phyloP scores from a whole-genome alignment of 2,797 vertebrate genomes.

The Triplophysa yarkandensis region DNA sequence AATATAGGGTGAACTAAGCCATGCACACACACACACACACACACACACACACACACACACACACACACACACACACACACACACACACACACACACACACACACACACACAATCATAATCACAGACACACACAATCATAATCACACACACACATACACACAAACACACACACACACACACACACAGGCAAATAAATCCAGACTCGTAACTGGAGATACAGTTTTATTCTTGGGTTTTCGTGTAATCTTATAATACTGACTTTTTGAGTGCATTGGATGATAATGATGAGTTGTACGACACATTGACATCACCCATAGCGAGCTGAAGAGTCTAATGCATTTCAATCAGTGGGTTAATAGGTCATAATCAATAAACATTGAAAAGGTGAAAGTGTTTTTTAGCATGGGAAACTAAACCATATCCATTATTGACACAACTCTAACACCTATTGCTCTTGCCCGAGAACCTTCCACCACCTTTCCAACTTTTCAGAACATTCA shows the following conservation, averaged over 20 bases:
- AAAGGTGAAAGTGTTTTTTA: neutral
- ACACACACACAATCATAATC: neutral
- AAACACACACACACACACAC: neutral
- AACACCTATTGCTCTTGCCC: neutral
- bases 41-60: neutral
- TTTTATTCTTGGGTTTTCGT: slow-evolving; percentile 28
- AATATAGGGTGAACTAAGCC: too few species aligned
- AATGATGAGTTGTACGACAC: neutral
- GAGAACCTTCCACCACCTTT: neutral
- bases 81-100: neutral
- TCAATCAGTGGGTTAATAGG: neutral
- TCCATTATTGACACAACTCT: neutral
- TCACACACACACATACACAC: neutral
- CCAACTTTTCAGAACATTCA: slow-evolving; percentile 24
- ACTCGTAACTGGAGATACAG: neutral
- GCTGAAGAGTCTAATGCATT: slow-evolving; percentile 2
- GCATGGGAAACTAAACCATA: slow-evolving; percentile 11
- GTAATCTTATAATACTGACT: neutral
- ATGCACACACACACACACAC: neutral
- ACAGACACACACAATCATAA: too few species aligned
- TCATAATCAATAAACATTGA: slow-evolving; percentile 2
- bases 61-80: slow-evolving; percentile 6
- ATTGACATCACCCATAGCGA: neutral
- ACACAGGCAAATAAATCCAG: neutral
- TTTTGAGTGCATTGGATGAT: neutral